Evolutionary conservation across 2,888 invertebrate genomes (phyloP).

Genomic region (Cenopis cana): DNA sequence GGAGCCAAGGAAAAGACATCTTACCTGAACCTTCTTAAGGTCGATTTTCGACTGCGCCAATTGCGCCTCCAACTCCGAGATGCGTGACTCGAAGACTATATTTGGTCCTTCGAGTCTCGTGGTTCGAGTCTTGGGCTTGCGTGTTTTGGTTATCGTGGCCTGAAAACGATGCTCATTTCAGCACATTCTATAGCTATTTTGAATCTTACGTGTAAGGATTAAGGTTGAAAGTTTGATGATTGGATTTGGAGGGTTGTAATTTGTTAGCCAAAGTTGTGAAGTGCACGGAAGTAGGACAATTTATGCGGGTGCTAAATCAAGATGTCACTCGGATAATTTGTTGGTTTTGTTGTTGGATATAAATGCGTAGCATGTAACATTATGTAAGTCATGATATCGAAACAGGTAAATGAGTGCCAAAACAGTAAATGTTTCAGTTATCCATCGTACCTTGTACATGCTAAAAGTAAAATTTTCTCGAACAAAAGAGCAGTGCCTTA

Average conservation of each 20-base stretch:
- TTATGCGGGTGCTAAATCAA: not conserved
- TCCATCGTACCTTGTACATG: no score
- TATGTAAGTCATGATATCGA: no score
- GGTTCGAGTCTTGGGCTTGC: slow-evolving; percentile 65
- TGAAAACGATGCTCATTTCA: slow-evolving; percentile 47
- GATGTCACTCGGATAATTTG: slow-evolving; percentile 1
- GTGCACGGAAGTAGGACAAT: not conserved
- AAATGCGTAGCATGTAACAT: not conserved
- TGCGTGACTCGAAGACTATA: slow-evolving; percentile 93
- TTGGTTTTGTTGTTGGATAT: not conserved
- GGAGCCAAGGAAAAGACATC: not conserved
- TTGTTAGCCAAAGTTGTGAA: not conserved
- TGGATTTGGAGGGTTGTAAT: not conserved
- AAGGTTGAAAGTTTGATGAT: not conserved
- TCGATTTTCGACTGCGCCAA: slow-evolving; percentile 91
- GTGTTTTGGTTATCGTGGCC: slow-evolving; percentile 69
- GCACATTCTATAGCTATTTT: not conserved
- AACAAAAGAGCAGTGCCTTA: no score
- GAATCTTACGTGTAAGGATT: not conserved
- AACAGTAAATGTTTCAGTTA: no score
- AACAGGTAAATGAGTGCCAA: no score
- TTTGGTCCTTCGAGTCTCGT: slow-evolving; percentile 89
- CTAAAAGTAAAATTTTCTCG: no score
- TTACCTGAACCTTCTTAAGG: slow-evolving; percentile 88
- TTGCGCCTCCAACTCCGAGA: slow-evolving; percentile 93